Conservation (phyloP, 2,797 vertebrate species). For the Spinus pinus region DNA sequence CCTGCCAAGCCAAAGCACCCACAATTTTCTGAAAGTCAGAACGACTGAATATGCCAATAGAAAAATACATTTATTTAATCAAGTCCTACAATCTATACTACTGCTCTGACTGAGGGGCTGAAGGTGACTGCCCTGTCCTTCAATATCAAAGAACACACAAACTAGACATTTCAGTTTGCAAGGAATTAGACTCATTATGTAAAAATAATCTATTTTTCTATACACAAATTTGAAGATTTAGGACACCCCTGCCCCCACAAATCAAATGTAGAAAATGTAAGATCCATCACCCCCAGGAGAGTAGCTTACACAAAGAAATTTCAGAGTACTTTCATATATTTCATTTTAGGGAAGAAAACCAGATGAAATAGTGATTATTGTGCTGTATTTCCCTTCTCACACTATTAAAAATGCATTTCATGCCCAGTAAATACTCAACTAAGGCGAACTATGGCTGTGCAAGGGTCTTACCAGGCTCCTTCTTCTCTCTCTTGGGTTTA, state of each 20-base stretch:
- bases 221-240: not conserved
- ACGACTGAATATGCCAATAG: not conserved
- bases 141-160: not conserved
- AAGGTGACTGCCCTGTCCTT: not conserved
- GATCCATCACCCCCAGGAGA: not conserved
- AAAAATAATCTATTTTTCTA: not conserved
- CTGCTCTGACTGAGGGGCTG: not conserved
- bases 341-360: not conserved
- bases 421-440: not conserved
- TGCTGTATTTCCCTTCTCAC: not conserved
- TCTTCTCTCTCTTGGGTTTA: slow-evolving; percentile 91
- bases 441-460: not conserved
- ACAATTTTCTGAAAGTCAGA: not conserved
- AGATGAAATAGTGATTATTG: not conserved
- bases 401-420: not conserved
- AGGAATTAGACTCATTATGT: not conserved
- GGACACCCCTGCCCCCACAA: rapidly evolving
- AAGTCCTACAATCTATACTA: not conserved
- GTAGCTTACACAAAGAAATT: not conserved
- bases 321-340: not conserved
- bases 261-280: not conserved
- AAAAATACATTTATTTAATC: not conserved
- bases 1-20: not conserved
- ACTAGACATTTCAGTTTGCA: not conserved
- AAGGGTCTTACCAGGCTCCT: slow-evolving; percentile 86